Evolutionary conservation across 2,113 vertebrate species (phyloP), one percentile per base, ranked within the genome.

Genomic region (Cyprinodon tularosa): DNA sequence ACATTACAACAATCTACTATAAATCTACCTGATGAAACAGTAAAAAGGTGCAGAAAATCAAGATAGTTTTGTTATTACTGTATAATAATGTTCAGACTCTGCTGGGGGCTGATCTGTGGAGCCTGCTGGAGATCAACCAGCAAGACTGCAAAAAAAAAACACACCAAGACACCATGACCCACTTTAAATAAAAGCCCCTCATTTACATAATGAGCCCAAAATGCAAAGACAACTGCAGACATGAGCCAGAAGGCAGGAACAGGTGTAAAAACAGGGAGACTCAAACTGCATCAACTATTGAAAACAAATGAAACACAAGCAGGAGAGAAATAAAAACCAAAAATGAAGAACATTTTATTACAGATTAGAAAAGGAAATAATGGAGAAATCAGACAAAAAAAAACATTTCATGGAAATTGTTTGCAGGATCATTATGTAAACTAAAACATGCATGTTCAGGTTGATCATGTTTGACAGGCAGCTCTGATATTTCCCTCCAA

Each of bases 171-270:
- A 36, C 65, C 5, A 22, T 29, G 65, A 47, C 65, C 22, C 65
- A 15, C 44, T 66, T 47, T 48, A 36, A 68, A 68, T 38, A 68
- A 50, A 68, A 68, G 29, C 29, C 10, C 36, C 36, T 65, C 36
- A 50, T 62, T 71, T 59, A 38, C 39, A 29, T 45, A 29, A 47
- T 45, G 29, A 47, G 42, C 8, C 65, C 7, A 45, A 45, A 66
- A 66, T 3, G 1, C 39, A 42, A 10, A 12, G 20, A 66, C 42
- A 66, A 66, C 10, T 5, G 40, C 10, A 66, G 8, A 44, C 4
- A 66, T 22, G 50, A 66, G 40, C 20, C 39, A 4, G 6, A 38
- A 38, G 62, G 17, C 38, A 38, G 38, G 15, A 37, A 9, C 12
- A 6, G 17, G 62, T 15, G 15, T 15, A 63, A 39, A 17, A 11